Percentiles rank a stretch among this genome's conserved stretches.
phyloP scores from a whole-genome alignment of 2,797 vertebrate species.

The Discoglossus pictus region DNA sequence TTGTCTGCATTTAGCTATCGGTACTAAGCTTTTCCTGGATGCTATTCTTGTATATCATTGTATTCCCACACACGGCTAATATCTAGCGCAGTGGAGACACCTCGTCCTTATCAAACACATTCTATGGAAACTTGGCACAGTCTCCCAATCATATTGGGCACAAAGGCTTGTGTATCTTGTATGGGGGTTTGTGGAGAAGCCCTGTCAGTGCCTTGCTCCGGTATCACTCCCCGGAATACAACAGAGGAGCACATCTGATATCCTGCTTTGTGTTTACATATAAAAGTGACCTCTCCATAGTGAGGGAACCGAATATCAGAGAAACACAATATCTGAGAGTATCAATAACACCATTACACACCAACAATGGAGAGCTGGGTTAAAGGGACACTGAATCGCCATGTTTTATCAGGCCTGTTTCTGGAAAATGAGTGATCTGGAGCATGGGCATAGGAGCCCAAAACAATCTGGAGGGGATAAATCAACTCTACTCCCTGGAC shows the following conservation, averaged over 20 bases:
- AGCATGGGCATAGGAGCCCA: too few relatives aligned
- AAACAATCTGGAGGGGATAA: too few relatives aligned
- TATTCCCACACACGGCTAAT: constrained; percentile 65
- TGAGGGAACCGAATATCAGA: background rate
- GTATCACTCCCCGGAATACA: constrained; percentile 19
- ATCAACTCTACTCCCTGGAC: too few relatives aligned
- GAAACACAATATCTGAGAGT: constrained; percentile 9
- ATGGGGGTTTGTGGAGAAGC: constrained; percentile 31
- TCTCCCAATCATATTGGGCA: constrained; percentile 24
- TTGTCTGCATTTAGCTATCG: constrained; percentile 59
- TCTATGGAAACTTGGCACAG: constrained; percentile 78
- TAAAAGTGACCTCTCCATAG: constrained; percentile 4
- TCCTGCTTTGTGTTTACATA: constrained; percentile 34
- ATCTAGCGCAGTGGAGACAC: constrained; percentile 66
- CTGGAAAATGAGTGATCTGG: too few relatives aligned
- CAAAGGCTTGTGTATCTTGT: constrained; percentile 38
- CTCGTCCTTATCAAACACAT: constrained; percentile 74
- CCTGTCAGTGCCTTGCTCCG: background rate
- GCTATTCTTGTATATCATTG: constrained; percentile 62
- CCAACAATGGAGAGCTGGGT: constrained; percentile 14
- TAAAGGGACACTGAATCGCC: too few relatives aligned
- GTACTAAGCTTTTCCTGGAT: constrained; percentile 55
- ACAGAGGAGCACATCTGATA: background rate
- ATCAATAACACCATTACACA: too few relatives aligned
- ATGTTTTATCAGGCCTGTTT: too few relatives aligned